phyloP scores from a whole-genome alignment of 2,113 vertebrate species.

The human region DNA sequence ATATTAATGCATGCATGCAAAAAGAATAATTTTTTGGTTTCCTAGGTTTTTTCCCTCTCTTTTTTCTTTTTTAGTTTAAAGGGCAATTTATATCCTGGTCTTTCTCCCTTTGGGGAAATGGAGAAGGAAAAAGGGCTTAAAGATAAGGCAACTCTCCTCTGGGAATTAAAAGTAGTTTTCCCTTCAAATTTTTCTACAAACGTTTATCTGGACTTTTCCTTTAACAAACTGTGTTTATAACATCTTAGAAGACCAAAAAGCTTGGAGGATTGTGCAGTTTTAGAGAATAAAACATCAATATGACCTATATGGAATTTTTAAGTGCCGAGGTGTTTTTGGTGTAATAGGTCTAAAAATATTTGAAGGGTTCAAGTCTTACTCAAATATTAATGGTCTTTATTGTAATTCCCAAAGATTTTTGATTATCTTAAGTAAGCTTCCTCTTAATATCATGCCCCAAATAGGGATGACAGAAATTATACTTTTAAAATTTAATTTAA shows the following conservation, averaged over 20 bases:
- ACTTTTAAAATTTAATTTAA: too few species aligned
- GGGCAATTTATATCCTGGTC: not conserved
- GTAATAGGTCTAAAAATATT: not conserved
- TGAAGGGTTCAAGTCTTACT: not conserved
- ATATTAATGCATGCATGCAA: not conserved
- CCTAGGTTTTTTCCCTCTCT: not conserved
- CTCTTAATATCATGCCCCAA: not conserved
- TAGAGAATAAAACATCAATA: not conserved
- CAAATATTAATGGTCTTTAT: not conserved
- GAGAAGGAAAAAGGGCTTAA: not conserved
- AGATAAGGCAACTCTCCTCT: not conserved
- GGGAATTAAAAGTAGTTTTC: not conserved
- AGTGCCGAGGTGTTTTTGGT: not conserved
- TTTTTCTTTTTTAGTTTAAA: not conserved
- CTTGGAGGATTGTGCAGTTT: not conserved
- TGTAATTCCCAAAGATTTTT: not conserved
- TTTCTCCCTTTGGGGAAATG: not conserved
- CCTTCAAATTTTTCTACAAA: not conserved
- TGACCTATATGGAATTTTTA: not conserved
- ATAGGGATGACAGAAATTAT: not conserved
- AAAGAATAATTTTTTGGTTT: not conserved
- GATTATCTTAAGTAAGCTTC: not conserved
- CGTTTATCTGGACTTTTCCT: not conserved
- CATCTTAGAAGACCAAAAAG: not conserved
- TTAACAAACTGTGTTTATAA: not conserved